Evolutionary conservation across 92 coral and sea anemone species (phyloP), one percentile per base, ranked within the genome.

Genomic region (Heliopora coerulea): DNA sequence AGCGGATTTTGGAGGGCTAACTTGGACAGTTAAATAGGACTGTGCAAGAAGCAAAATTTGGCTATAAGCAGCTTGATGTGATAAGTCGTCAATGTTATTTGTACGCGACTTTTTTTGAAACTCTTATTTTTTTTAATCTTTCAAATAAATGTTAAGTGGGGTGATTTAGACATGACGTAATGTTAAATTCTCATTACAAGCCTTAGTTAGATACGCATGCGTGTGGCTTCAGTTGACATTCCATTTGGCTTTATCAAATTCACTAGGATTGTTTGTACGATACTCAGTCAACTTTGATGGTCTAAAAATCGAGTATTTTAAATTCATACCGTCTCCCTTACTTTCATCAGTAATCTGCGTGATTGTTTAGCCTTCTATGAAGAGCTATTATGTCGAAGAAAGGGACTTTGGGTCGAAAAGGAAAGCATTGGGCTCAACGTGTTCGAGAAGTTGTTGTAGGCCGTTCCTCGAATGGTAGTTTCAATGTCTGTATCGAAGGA

Each of bases 361-460:
- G 15, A 25, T 13, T 11, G 35, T 23, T 35, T n/a, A 14, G 24
- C 25, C 4, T 31, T 33, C 14, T 39, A 0, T 23, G n/a, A 39
- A 50, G 46, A 12, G 52, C 32, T 35, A 32, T 5, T 25, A 70
- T 70, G 77, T 70, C 77, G 19, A 70, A 34, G 54, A 70, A 52
- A 41, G 77, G 77, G 32, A 70, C 77, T 13, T 15, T 70, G 54
- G 77, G 77, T 37, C 88, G 99, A 48, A 90, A 95, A 80, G 86
- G 85, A 57, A 95, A 88, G 79, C 99, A 95, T 31, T 95, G 99
- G 99, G 83, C 99, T 8, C 88, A 95, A 6, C 86, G 83, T 59
- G 96, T 91, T 23, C 83, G 84, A 20, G 99, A 95, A 73, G 78
- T 83, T 59, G 67, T 86, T 3, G 83, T 95, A 24, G 68, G 66